These are phyloP conservation scores for Sebastes oblongus DNA, from an alignment of 2,797 vertebrate species.

Conservation along the genomic window DNA sequence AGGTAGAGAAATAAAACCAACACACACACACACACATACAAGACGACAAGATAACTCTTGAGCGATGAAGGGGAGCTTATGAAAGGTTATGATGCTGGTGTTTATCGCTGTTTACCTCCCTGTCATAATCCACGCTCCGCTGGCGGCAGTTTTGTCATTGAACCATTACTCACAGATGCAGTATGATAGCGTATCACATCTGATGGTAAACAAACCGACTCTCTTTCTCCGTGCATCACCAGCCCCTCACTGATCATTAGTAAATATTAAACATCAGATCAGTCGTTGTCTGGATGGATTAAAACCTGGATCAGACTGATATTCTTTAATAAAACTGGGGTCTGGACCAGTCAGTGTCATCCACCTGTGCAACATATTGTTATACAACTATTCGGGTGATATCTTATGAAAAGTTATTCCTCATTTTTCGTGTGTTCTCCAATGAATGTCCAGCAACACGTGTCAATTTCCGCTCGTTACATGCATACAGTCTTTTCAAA, in stretches of 20 bases:
- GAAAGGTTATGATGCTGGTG: constrained; percentile 59
- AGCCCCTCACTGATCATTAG: not conserved
- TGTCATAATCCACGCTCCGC: constrained; percentile 55
- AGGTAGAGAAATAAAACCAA: not conserved
- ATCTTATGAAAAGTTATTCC: too few species aligned
- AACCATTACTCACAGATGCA: constrained; percentile 54
- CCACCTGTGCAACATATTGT: not conserved
- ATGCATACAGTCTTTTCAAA: too few species aligned
- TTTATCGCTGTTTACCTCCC: constrained; percentile 65
- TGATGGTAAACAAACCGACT: constrained; percentile 32
- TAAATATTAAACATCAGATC: constrained; percentile 23
- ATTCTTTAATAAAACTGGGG: not conserved
- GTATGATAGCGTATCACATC: constrained; percentile 29
- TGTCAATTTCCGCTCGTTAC: too few species aligned
- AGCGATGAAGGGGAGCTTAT: constrained; percentile 51
- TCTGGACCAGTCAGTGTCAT: not conserved
- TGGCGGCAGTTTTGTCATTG: constrained; percentile 45
- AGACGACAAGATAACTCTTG: constrained; percentile 24
- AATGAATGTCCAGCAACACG: too few species aligned
- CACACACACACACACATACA: constrained; percentile 1
- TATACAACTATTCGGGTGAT: too few species aligned
- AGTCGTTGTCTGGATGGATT: not conserved
- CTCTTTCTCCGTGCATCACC: not conserved
- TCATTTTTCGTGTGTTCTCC: too few species aligned
- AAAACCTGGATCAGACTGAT: not conserved